These are phyloP conservation scores for Campylomormyrus tamandua DNA, from an alignment of 2,113 vertebrate genomes.

Conservation along the genomic window DNA sequence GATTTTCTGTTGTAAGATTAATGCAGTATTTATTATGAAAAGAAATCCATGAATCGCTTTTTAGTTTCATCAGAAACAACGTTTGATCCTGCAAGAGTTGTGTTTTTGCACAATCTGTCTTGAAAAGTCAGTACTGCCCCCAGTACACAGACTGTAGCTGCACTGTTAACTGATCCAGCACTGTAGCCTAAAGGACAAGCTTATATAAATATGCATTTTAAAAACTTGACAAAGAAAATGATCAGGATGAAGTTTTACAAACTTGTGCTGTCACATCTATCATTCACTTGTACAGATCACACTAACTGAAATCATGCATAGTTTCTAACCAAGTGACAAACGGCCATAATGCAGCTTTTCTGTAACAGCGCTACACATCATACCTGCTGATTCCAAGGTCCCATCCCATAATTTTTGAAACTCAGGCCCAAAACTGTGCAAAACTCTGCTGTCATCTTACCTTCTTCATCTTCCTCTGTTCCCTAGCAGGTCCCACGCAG, in stretches of 20 bases:
- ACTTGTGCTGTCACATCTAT: background rate
- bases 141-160: background rate
- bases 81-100: background rate
- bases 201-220: background rate
- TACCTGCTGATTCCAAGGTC: background rate
- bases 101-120: background rate
- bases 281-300: background rate
- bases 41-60: background rate
- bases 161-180: background rate
- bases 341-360: background rate
- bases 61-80: background rate
- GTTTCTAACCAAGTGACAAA: background rate
- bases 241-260: background rate
- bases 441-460: conserved; percentile 37
- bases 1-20: background rate
- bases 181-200: background rate
- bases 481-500: conserved; percentile 20
- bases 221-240: background rate
- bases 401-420: background rate
- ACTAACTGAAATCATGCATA: background rate
- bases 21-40: background rate
- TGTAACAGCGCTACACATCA: background rate
- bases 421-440: background rate
- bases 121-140: background rate
- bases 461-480: conserved; percentile 37